Conservation (phyloP, 2,797 vertebrate genomes). For the Heterohyrax brucei region DNA sequence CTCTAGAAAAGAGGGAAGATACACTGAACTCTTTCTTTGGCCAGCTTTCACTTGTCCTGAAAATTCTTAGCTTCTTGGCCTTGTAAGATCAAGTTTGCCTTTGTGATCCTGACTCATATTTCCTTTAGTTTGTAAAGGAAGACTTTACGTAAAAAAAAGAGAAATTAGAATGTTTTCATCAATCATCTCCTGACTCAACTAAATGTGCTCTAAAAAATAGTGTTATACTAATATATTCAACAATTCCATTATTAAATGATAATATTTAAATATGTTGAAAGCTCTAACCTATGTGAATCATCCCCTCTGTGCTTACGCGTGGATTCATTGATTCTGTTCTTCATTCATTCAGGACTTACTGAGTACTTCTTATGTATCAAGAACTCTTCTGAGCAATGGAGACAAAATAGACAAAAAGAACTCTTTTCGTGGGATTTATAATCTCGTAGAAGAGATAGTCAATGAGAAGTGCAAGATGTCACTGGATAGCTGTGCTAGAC, state of each 20-base stretch:
- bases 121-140: neutral
- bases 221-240: neutral
- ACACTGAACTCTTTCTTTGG: neutral
- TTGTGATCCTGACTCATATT: neutral
- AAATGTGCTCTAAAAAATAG: neutral
- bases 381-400: neutral
- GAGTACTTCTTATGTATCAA: neutral
- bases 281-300: neutral
- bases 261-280: neutral
- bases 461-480: neutral
- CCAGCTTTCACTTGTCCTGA: neutral
- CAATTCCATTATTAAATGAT: neutral
- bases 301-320: neutral
- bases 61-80: neutral
- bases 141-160: neutral
- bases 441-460: neutral
- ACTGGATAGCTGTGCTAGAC: neutral
- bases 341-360: neutral
- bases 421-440: neutral
- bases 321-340: neutral
- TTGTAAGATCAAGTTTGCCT: neutral
- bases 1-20: neutral
- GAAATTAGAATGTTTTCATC: neutral
- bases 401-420: neutral
- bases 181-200: neutral